Percentiles rank a stretch among this genome's conserved stretches.
Evolutionary conservation across 2,888 invertebrate genomes (phyloP).

Genomic region (Phaedon cochleariae): DNA sequence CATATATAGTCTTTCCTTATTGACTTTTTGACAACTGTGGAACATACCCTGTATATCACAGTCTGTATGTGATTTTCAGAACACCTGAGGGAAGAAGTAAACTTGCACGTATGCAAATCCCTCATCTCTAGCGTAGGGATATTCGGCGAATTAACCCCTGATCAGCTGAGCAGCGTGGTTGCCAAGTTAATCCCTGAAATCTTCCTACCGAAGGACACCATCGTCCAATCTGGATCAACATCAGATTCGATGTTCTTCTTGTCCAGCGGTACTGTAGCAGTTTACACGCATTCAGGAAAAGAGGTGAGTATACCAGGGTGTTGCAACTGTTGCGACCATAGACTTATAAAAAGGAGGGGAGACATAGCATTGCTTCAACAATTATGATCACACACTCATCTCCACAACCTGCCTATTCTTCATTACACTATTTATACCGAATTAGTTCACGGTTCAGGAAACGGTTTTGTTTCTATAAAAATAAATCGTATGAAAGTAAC

Average conservation of each 20-base stretch:
- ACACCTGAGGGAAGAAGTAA: conserved; percentile 63
- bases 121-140: conserved; percentile 66
- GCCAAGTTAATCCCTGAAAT: conserved; percentile 66
- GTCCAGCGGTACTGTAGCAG: conserved; percentile 63
- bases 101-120: conserved; percentile 65
- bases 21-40: no score
- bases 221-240: conserved; percentile 67
- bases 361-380: no score
- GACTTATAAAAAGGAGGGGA: no score
- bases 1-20: no score
- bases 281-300: conserved; percentile 31
- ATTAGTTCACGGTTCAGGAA: no score
- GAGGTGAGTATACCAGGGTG: conserved; percentile 17
- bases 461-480: no score
- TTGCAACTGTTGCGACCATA: no score
- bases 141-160: conserved; percentile 64
- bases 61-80: conserved; percentile 43
- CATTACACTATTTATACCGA: no score
- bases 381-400: no score
- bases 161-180: conserved; percentile 64
- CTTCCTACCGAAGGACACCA: conserved; percentile 69
- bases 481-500: no score
- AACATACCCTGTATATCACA: no score
- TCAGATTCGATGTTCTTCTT: conserved; percentile 73
- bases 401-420: no score